A percentile compares a stretch with the other conserved stretches of the same genome.
Conservation (phyloP, 2,113 vertebrate species). For the Eretmochelys imbricata region DNA sequence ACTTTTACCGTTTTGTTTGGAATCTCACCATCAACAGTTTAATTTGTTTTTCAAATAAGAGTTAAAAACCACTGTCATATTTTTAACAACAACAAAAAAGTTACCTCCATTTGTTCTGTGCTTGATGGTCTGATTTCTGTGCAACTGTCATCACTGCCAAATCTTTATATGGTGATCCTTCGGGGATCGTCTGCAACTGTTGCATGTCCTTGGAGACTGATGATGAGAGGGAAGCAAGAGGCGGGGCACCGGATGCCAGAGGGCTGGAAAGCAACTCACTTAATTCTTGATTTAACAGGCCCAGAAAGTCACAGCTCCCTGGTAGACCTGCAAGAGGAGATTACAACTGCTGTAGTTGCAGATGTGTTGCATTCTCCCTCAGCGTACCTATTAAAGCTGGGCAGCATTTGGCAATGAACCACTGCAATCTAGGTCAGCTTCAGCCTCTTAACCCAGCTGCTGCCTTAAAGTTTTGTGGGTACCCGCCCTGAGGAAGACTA, state of each 20-base stretch:
- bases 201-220: conserved; percentile 47
- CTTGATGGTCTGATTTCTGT: not conserved
- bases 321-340: not conserved
- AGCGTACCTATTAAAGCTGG: not conserved
- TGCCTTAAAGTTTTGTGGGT: not conserved
- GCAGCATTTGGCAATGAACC: not conserved
- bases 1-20: rapidly evolving
- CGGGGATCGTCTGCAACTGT: not conserved
- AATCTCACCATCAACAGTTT: not conserved
- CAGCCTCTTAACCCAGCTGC: not conserved
- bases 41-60: not conserved
- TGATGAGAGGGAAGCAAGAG: not conserved
- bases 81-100: not conserved
- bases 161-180: not conserved
- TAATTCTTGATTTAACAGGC: not conserved
- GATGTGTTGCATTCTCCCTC: not conserved
- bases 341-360: not conserved
- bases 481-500: not conserved
- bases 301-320: not conserved
- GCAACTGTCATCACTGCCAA: not conserved
- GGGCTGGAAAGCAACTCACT: not conserved
- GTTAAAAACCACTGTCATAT: not conserved
- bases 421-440: not conserved
- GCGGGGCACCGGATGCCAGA: not conserved
- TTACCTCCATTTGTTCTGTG: not conserved